A percentile compares a stretch with the other conserved stretches of the same genome.
Conservation (phyloP, 1,140 invertebrate genomes). For the Rhynchophorus ferrugineus region DNA sequence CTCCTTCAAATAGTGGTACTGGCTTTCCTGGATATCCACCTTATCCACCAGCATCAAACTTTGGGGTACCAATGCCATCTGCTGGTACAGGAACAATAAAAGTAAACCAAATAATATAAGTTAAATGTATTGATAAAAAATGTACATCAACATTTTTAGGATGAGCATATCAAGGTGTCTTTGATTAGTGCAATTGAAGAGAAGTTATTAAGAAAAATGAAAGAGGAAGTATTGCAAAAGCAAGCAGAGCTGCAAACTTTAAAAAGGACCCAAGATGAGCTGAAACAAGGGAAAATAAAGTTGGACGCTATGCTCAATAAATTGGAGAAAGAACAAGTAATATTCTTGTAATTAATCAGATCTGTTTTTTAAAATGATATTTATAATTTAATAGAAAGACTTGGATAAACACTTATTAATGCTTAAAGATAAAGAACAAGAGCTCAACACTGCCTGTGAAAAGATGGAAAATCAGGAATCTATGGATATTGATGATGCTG, state of each 20-base stretch:
- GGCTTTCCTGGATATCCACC: constrained; percentile 28
- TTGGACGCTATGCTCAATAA: constrained; percentile 75
- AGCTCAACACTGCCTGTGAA: constrained; percentile 74
- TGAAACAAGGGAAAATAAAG: constrained; percentile 76
- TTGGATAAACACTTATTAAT: constrained; percentile 78
- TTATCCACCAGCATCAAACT: constrained; percentile 33
- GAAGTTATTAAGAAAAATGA: constrained; percentile 76
- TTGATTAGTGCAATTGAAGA: constrained; percentile 92
- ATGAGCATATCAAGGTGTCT: constrained; percentile 91
- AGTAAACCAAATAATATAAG: constrained; percentile 2
- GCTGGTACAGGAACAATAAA: constrained; percentile 68
- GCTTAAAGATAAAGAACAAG: constrained; percentile 77
- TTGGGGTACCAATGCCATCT: constrained; percentile 29
- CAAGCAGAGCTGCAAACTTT: constrained; percentile 89
- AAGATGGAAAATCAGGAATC: constrained; percentile 70
- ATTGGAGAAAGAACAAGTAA: constrained; percentile 74
- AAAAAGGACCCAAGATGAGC: constrained; percentile 79
- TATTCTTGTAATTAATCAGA: neutral
- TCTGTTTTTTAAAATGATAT: constrained; percentile 2
- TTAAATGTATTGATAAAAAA: neutral
- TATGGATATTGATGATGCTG: constrained; percentile 92
- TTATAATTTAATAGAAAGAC: constrained; percentile 48
- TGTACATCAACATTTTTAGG: constrained; percentile 41
- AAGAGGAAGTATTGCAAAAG: constrained; percentile 83
- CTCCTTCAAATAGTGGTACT: constrained; percentile 18